Percentiles rank a stretch among this genome's conserved stretches.
phyloP scores from a whole-genome alignment of 2,888 invertebrate species.

The Mechanitis messenoides region DNA sequence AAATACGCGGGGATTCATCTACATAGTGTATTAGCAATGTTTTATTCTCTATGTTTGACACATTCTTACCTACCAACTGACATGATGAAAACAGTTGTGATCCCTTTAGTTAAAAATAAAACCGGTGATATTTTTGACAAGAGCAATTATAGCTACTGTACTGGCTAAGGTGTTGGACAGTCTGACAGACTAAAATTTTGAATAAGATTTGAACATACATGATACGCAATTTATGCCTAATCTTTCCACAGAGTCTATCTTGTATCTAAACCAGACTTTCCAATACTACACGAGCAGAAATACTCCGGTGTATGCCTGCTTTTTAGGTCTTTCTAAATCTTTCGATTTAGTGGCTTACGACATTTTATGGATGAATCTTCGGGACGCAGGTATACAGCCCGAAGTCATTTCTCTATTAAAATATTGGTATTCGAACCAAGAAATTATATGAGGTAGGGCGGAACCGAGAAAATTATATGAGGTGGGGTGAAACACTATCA shows the following conservation, averaged over 20 bases:
- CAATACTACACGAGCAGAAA: background rate
- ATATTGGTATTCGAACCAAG: too few relatives aligned
- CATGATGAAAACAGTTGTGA: background rate
- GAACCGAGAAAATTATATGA: too few relatives aligned
- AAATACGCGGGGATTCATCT: background rate
- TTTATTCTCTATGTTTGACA: too few relatives aligned
- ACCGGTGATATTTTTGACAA: background rate
- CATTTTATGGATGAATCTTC: too few relatives aligned
- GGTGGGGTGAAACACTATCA: too few relatives aligned
- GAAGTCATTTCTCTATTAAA: too few relatives aligned
- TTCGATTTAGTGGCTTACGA: too few relatives aligned
- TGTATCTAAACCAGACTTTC: background rate
- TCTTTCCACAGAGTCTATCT: background rate
- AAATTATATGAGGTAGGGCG: too few relatives aligned
- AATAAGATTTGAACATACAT: background rate
- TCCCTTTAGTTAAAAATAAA: background rate
- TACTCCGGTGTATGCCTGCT: too few relatives aligned
- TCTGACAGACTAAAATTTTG: background rate
- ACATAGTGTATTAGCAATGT: background rate
- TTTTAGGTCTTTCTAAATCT: too few relatives aligned
- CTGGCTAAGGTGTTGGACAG: background rate
- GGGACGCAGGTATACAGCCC: too few relatives aligned
- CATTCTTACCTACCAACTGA: background rate
- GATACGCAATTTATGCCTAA: background rate
- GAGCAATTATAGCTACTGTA: background rate